phyloP scores from a whole-genome alignment of 1,140 invertebrate genomes.

The Dendroctonus ponderosae region DNA sequence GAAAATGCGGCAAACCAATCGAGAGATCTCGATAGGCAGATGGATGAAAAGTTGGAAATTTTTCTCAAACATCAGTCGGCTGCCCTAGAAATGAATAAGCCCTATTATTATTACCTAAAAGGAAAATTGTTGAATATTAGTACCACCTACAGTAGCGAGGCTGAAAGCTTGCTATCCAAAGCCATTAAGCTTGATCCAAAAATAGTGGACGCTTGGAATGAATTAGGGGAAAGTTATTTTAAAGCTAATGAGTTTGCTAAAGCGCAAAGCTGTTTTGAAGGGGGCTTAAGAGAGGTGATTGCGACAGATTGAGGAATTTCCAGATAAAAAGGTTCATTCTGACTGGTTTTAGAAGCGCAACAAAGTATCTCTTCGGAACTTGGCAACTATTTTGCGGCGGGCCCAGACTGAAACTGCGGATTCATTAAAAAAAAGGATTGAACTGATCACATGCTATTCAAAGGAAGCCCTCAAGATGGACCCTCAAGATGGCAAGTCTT shows the following conservation, averaged over 20 bases:
- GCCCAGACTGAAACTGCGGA: slow-evolving; percentile 55
- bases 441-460: slow-evolving; percentile 74
- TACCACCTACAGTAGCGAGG: slow-evolving; percentile 65
- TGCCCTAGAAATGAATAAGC: slow-evolving; percentile 57
- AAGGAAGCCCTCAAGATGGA: slow-evolving; percentile 82
- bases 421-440: slow-evolving; percentile 65
- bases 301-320: slow-evolving; percentile 40
- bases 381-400: slow-evolving; percentile 82
- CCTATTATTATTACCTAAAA: slow-evolving; percentile 71
- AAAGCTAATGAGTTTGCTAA: slow-evolving; percentile 79
- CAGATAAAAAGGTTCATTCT: background rate
- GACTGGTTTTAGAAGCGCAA: slow-evolving; percentile 65
- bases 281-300: slow-evolving; percentile 74
- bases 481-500: slow-evolving; percentile 79
- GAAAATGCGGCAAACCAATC: slow-evolving; percentile 68
- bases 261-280: slow-evolving; percentile 82
- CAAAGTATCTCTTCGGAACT: slow-evolving; percentile 74
- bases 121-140: slow-evolving; percentile 76
- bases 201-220: slow-evolving; percentile 82
- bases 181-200: slow-evolving; percentile 84
- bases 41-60: slow-evolving; percentile 62
- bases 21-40: slow-evolving; percentile 63
- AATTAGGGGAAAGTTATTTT: slow-evolving; percentile 87
- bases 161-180: slow-evolving; percentile 74
- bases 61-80: slow-evolving; percentile 63